These are phyloP conservation scores for Phymastichus coffea DNA, from an alignment of 1,140 invertebrate genomes.

Conservation along the genomic window DNA sequence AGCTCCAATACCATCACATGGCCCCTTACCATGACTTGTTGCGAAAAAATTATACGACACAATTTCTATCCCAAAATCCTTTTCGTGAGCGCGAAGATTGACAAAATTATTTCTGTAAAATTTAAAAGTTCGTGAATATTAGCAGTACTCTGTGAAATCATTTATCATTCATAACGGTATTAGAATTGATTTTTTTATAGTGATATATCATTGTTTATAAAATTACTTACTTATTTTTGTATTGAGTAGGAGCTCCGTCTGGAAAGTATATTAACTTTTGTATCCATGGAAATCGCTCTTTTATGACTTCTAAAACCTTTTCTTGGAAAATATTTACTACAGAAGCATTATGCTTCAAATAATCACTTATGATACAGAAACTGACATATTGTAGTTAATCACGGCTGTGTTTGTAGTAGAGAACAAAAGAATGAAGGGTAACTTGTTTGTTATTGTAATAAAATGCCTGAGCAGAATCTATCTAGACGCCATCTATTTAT, in stretches of 20 bases:
- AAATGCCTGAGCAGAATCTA: slow-evolving; percentile 23
- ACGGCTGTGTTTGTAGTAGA: slow-evolving; percentile 12
- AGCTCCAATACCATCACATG: neutral
- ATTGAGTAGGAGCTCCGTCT: neutral
- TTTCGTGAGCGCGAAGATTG: neutral
- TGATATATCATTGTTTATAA: no score
- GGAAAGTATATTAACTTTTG: neutral
- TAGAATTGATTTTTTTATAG: no score
- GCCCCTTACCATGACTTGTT: neutral
- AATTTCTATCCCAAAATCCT: neutral
- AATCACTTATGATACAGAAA: neutral
- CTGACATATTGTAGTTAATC: neutral
- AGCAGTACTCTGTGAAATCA: no score
- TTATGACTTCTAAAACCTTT: neutral
- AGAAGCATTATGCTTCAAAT: neutral
- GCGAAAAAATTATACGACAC: neutral
- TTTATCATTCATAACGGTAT: no score
- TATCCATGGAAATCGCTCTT: neutral
- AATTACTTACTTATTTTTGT: neutral
- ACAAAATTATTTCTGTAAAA: neutral
- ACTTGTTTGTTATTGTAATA: slow-evolving; percentile 37
- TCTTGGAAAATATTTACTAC: neutral
- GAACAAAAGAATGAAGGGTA: slow-evolving; percentile 35
- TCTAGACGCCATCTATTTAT: neutral
- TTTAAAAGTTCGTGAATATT: no score